phyloP scores from a whole-genome alignment of 1,140 invertebrate genomes.

The Solenopsis fugax region DNA sequence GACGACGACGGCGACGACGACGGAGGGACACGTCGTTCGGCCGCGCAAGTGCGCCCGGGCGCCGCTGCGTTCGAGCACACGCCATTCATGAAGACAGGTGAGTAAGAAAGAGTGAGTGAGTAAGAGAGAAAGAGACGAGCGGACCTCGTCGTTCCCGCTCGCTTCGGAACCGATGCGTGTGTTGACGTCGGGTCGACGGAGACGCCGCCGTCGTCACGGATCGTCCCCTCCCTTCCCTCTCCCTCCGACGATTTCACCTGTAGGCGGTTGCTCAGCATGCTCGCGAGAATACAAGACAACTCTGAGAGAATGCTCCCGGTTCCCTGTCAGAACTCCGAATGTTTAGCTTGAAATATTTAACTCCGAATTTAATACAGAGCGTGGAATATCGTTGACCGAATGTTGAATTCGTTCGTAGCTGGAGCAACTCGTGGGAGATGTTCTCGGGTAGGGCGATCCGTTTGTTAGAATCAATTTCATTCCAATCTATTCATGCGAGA shows the following conservation, averaged over 20 bases:
- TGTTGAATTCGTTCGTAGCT: background rate
- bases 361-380: background rate
- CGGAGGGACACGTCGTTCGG: slow-evolving; percentile 70
- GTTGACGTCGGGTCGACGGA: background rate
- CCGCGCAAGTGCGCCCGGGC: slow-evolving; percentile 79
- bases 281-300: background rate
- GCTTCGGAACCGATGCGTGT: background rate
- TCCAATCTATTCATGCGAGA: background rate
- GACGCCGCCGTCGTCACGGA: background rate
- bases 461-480: background rate
- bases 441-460: background rate
- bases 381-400: background rate
- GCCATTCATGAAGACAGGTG: slow-evolving; percentile 85
- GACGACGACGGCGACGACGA: slow-evolving; percentile 29
- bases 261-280: background rate
- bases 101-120: slow-evolving; percentile 68
- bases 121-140: background rate
- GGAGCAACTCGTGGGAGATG: background rate
- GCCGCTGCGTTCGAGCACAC: slow-evolving; percentile 76
- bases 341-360: background rate
- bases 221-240: too few relatives aligned
- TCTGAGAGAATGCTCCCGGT: background rate
- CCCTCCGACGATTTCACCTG: background rate
- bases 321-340: background rate
- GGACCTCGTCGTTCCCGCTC: background rate